Base-by-base conservation (phyloP, 2,888 invertebrate genomes). In the Tiliacea citrago region DNA sequence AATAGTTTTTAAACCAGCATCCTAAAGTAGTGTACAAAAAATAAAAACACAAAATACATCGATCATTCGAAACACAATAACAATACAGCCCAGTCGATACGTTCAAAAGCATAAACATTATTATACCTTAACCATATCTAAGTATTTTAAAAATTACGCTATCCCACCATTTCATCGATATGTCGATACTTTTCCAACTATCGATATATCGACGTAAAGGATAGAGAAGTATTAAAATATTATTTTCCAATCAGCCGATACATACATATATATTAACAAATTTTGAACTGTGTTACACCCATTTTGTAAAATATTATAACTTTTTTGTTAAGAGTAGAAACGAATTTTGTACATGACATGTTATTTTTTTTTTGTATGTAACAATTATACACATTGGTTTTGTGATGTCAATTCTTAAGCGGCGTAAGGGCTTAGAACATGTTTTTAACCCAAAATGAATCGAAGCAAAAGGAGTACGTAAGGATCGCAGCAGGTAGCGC, bases 91-190 rank as follows among this genome's bases (percentile, higher is more conserved):
- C 66, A 51, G 45, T 73, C 68, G 69, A 83, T 73, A 79, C 60
- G 68, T 77, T 63, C 57, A 53, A 71, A 86, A 86, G 86, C 86
- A 83, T 77, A 84, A 84, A 74, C 84, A 68, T 79, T 77, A 82
- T 83, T 71, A 82, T 74, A 83, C 66, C 82, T 78, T 86, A 86
- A 63, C 66, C 58, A 80, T 84, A 67, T 73, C 75, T 79, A 82
- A 78, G 75, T 80, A 75, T 79, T 82, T 82, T 77, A 55, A 73
- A 82, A 80, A 80, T 84, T 80, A 84, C 80, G 53, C 84, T 82
- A 83, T 71, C 67, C 67, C 49, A 58, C 57, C 70, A 13, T 39
- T 66, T 12, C 39, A 21, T 70, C 60, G 68, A 78, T 68, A 61
- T 47, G 57, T 49, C 65, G 71, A 71, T 55, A 62, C 21, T 58